Evolutionary conservation across 2,888 invertebrate species (phyloP), one percentile per base, ranked within the genome.

Genomic region (Drosophila longiperda): DNA sequence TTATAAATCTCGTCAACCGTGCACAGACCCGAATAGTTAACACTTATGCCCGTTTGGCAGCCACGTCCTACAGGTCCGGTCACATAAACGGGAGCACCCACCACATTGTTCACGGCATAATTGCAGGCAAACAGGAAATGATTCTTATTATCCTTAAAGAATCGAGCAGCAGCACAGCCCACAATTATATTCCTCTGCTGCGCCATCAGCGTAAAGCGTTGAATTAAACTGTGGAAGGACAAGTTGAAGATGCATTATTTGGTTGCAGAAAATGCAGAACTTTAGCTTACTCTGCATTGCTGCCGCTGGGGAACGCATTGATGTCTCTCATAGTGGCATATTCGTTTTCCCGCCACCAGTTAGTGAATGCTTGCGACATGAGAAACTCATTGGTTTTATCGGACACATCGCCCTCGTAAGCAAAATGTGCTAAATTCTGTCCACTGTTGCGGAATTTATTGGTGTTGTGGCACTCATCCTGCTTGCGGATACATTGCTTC

Each of bases 331-430:
- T 76, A 12, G 33, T 63, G 42, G 82, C 67, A 29, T 70, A 34
- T 1, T 60, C 54, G 23, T 78, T 32, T 65, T 87, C 80, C 26
- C 11, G 4, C 87, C 83, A 88, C 88, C 89, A 88, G 55, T 40
- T 69, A 1, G 15, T 50, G 8, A 79, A 29, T 3, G 54, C 61
- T 29, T 68, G 15, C 0, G 32, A 61, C 45, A 78, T 15, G 17
- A 83, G 40, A 12, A 55, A 17, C 26, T 40, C 5, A 20, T 64
- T n/a, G 2, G 66, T 52, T 52, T 11, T 63, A n/a, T 52, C 6
- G 1, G 60, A 29, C 52, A 26, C 36, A 11, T 32, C 33, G 1
- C 71, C 71, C 2, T 66, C 12, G 32, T 81, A 81, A 15, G 38
- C 60, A 34, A 69, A 55, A 4, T 57, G 20, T 0, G 69, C 82